A percentile compares a stretch with the other conserved stretches of the same genome.
Conservation (phyloP, 2,888 invertebrate species). For the Lasioglossum figueresi region DNA sequence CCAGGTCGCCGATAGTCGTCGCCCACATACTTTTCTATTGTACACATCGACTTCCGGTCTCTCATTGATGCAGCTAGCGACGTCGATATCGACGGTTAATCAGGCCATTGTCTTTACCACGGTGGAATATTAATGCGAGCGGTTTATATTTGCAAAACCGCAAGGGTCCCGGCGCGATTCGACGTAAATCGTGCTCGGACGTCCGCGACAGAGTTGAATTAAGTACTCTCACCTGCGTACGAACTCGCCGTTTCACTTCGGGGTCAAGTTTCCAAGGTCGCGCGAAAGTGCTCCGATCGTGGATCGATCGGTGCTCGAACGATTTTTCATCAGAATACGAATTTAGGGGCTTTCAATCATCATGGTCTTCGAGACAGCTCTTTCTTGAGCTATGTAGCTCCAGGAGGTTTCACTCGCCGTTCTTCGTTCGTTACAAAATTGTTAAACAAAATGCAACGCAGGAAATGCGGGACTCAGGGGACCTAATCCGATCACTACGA, state of each 20-base stretch:
- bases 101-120: constrained; percentile 71
- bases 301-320: constrained; percentile 8
- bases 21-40: constrained; percentile 29
- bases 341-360: no score
- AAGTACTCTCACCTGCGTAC: constrained; percentile 41
- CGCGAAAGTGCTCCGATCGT: constrained; percentile 56
- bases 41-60: constrained; percentile 36
- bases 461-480: no score
- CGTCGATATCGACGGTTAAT: constrained; percentile 61
- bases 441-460: neutral
- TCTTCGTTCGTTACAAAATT: neutral
- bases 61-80: constrained; percentile 14
- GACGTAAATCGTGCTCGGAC: constrained; percentile 28
- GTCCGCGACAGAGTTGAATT: constrained; percentile 35
- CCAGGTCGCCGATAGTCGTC: neutral
- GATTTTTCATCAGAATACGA: neutral
- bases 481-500: no score
- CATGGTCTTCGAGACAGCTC: neutral
- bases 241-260: constrained; percentile 48
- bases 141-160: constrained; percentile 29
- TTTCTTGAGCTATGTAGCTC: neutral
- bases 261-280: constrained; percentile 67
- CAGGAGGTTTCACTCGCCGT: neutral
- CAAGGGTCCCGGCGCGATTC: constrained; percentile 11
- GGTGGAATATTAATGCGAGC: constrained; percentile 64